Conservation (phyloP, 1,140 invertebrate species). For the Lasioglossum baleicum region DNA sequence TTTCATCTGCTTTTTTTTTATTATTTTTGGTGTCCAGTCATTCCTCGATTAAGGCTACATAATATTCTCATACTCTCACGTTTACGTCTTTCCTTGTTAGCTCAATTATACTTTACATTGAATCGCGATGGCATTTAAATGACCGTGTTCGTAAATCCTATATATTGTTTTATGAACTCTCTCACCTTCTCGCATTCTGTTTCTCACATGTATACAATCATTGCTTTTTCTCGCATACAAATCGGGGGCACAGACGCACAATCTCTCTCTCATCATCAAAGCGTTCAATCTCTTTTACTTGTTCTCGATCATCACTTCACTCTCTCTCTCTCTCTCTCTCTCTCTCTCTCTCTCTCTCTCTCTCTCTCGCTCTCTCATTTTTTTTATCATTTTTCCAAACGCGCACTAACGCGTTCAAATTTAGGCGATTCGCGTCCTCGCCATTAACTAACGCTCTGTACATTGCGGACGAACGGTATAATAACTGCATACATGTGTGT, state of each 20-base stretch:
- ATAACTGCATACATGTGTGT: slow-evolving; percentile 46
- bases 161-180: slow-evolving; percentile 26
- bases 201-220: not conserved
- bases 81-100: slow-evolving; percentile 52
- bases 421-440: slow-evolving; percentile 37
- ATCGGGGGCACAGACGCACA: not conserved
- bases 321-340: too few species aligned
- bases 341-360: too few species aligned
- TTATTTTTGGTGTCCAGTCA: slow-evolving; percentile 32
- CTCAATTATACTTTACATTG: slow-evolving; percentile 42
- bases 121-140: slow-evolving; percentile 36
- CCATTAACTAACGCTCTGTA: slow-evolving; percentile 54
- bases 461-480: slow-evolving; percentile 56
- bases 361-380: not conserved
- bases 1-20: not conserved
- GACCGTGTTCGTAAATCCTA: slow-evolving; percentile 46
- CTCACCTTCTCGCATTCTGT: not conserved
- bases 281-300: slow-evolving; percentile 19
- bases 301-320: not conserved
- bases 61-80: slow-evolving; percentile 50
- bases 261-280: slow-evolving; percentile 10
- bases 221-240: too few species aligned
- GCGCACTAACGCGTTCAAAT: slow-evolving; percentile 26
- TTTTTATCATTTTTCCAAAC: slow-evolving; percentile 2
- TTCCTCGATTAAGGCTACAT: slow-evolving; percentile 50